Conservation (phyloP, 2,113 vertebrate species). For the Callipepla squamata region DNA sequence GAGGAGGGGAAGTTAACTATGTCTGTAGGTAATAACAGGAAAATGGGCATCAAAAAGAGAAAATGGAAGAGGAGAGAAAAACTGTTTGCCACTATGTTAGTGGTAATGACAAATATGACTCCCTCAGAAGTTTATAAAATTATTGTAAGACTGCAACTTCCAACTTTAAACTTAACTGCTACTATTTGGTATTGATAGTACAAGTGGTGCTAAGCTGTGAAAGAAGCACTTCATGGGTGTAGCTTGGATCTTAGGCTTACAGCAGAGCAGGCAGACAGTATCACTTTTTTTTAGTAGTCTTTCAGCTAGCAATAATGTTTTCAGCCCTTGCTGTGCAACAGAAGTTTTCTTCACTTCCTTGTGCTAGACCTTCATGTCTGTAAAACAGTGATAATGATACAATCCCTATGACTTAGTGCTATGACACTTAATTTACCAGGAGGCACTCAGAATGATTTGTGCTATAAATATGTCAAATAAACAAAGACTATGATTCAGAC, state of each 20-base stretch:
- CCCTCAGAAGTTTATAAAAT: not conserved
- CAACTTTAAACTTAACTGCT: not conserved
- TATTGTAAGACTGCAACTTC: not conserved
- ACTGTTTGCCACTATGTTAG: not conserved
- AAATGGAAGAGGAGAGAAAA: not conserved
- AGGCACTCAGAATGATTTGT: not conserved
- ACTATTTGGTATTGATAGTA: not conserved
- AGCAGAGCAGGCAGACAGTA: not conserved
- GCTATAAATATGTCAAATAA: not conserved
- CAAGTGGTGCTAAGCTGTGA: not conserved
- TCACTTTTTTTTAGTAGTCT: not conserved
- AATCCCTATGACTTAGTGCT: not conserved
- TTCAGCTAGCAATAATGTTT: not conserved
- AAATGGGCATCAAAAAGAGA: accelerated
- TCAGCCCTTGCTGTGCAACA: not conserved
- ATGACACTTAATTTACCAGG: not conserved
- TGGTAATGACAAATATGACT: not conserved
- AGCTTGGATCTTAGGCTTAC: not conserved
- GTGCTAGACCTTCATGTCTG: not conserved
- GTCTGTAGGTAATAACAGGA: not conserved
- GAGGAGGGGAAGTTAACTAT: not conserved
- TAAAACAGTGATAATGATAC: not conserved
- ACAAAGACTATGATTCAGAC: not conserved
- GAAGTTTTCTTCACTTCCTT: not conserved
- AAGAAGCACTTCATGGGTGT: not conserved